These are phyloP conservation scores for Eremophila alpestris DNA, from an alignment of 2,797 vertebrate species.

Conservation along the genomic window DNA sequence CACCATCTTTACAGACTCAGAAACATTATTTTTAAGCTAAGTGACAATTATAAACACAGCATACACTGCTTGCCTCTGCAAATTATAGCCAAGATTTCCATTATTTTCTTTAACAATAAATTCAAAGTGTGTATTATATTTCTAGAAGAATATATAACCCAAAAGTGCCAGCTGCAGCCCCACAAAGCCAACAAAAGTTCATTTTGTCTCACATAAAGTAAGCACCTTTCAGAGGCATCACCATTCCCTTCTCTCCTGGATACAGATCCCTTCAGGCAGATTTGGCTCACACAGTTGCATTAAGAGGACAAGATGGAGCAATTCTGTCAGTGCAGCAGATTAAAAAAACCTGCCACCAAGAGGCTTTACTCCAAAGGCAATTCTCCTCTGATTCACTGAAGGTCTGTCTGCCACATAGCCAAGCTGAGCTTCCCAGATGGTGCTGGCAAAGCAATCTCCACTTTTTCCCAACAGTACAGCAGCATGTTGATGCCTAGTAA, in stretches of 20 bases:
- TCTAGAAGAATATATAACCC: neutral
- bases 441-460: neutral
- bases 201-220: neutral
- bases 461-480: neutral
- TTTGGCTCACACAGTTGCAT: neutral
- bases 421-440: neutral
- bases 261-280: neutral
- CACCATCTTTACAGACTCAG: neutral
- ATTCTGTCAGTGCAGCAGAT: neutral
- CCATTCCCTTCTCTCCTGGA: neutral
- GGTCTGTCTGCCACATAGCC: neutral
- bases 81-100: neutral
- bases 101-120: neutral
- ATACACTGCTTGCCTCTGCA: accelerated
- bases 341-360: neutral
- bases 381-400: neutral
- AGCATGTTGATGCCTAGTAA: neutral
- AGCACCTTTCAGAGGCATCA: neutral
- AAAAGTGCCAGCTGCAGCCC: neutral
- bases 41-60: accelerated
- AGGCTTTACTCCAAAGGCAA: neutral
- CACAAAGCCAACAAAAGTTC: neutral
- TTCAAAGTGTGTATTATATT: neutral
- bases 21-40: neutral
- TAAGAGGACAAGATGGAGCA: neutral